Conservation (phyloP, 2,888 invertebrate genomes). For the Cordilura impudica region DNA sequence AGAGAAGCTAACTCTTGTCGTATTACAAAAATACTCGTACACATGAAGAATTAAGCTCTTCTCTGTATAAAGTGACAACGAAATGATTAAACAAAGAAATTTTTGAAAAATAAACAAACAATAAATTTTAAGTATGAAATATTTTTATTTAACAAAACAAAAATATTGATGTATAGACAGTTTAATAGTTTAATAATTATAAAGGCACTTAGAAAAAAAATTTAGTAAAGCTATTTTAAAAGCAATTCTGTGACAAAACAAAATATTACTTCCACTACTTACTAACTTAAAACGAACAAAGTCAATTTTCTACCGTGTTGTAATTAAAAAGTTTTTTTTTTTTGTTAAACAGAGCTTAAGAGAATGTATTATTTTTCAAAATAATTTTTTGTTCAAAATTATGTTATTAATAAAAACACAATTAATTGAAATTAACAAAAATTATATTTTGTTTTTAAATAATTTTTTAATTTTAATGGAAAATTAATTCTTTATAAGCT, state of each 20-base stretch:
- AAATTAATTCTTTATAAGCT: constrained; percentile 14
- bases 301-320: constrained; percentile 13
- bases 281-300: background rate
- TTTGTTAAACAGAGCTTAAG: background rate
- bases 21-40: background rate
- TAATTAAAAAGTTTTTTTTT: constrained; percentile 13
- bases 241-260: constrained; percentile 3
- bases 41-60: background rate
- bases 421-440: background rate
- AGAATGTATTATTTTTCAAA: constrained; percentile 1
- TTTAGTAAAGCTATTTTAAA: constrained; percentile 49
- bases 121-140: background rate
- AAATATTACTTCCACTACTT: constrained; percentile 1
- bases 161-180: constrained; percentile 15
- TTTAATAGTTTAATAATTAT: background rate
- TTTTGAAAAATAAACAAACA: background rate
- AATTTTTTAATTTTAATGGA: background rate
- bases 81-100: background rate
- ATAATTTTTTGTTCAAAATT: too few species aligned
- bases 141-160: constrained; percentile 43
- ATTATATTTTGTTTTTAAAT: too few species aligned
- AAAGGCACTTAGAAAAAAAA: constrained; percentile 52
- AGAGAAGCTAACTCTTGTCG: background rate
- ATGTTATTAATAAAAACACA: too few species aligned
- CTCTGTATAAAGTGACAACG: background rate